A percentile compares a stretch with the other conserved stretches of the same genome.
These are phyloP conservation scores for Spondyliosoma cantharus DNA, from an alignment of 2,797 vertebrate species.

Conservation along the genomic window DNA sequence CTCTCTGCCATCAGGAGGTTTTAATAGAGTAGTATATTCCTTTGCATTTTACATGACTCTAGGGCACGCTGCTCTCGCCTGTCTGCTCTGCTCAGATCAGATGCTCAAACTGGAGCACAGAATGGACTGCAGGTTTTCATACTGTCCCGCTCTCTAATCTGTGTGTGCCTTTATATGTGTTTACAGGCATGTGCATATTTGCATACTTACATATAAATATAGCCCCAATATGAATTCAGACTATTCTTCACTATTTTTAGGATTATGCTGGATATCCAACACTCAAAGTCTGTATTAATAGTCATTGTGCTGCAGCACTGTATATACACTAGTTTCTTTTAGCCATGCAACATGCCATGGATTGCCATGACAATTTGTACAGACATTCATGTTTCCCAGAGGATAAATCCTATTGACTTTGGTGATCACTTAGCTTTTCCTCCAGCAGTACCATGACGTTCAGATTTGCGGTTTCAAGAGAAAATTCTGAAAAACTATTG, in stretches of 20 bases:
- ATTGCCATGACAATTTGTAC: not conserved
- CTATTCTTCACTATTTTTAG: not conserved
- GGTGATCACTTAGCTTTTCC: not conserved
- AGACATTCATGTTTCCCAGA: not conserved
- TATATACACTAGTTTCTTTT: not conserved
- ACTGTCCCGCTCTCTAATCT: constrained; percentile 54
- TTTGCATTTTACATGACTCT: constrained; percentile 97
- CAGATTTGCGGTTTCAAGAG: not conserved
- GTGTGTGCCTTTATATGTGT: constrained; percentile 40
- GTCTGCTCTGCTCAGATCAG: constrained; percentile 96
- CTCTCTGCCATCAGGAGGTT: constrained; percentile 79
- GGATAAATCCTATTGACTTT: not conserved
- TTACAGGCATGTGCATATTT: constrained; percentile 32
- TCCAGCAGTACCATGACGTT: not conserved
- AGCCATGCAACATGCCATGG: not conserved
- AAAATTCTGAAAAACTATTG: too few relatives aligned
- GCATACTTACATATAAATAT: not conserved
- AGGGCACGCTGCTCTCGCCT: constrained; percentile 92
- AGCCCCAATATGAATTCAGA: not conserved
- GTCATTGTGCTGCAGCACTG: not conserved
- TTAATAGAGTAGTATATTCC: constrained; percentile 89
- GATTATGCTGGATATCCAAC: not conserved
- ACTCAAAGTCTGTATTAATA: constrained; percentile 10
- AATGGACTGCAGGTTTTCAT: constrained; percentile 83
- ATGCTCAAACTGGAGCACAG: constrained; percentile 89